These are phyloP conservation scores for Lasioglossum vierecki DNA, from an alignment of 2,888 invertebrate species.

Conservation along the genomic window DNA sequence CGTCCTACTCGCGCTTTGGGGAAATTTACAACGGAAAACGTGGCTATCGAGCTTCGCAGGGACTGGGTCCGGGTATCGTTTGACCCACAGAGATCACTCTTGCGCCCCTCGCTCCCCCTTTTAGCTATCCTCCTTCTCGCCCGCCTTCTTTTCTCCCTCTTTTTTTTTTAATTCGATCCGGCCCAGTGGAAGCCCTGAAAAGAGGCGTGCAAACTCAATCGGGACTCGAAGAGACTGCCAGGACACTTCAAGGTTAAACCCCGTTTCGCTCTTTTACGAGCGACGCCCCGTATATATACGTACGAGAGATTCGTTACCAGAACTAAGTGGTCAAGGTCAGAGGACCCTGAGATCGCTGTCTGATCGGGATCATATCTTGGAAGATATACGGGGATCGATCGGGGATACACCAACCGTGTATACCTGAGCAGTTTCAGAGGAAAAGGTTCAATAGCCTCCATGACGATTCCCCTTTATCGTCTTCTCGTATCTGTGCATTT, in stretches of 20 bases:
- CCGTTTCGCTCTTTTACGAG: slow-evolving; percentile 48
- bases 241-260: slow-evolving; percentile 70
- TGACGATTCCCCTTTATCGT: slow-evolving; percentile 46
- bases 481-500: slow-evolving; percentile 36
- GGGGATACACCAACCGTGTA: slow-evolving; percentile 43
- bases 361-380: slow-evolving; percentile 55
- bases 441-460: slow-evolving; percentile 50
- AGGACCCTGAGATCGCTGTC: slow-evolving; percentile 58
- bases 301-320: slow-evolving; percentile 44
- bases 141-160: background rate
- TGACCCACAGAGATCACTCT: slow-evolving; percentile 54
- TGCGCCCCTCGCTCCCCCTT: slow-evolving; percentile 5
- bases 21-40: slow-evolving; percentile 80
- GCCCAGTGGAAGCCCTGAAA: slow-evolving; percentile 55
- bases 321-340: slow-evolving; percentile 65
- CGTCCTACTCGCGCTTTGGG: slow-evolving; percentile 80
- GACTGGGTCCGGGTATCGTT: slow-evolving; percentile 64
- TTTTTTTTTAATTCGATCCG: slow-evolving; percentile 49
- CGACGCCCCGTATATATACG: slow-evolving; percentile 20
- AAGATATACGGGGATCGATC: slow-evolving; percentile 59
- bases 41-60: slow-evolving; percentile 63
- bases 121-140: slow-evolving; percentile 13
- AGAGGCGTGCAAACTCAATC: slow-evolving; percentile 69
- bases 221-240: slow-evolving; percentile 51
- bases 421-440: slow-evolving; percentile 48